These are phyloP conservation scores for Gorsachius magnificus DNA, from an alignment of 2,797 vertebrate species.

Conservation along the genomic window DNA sequence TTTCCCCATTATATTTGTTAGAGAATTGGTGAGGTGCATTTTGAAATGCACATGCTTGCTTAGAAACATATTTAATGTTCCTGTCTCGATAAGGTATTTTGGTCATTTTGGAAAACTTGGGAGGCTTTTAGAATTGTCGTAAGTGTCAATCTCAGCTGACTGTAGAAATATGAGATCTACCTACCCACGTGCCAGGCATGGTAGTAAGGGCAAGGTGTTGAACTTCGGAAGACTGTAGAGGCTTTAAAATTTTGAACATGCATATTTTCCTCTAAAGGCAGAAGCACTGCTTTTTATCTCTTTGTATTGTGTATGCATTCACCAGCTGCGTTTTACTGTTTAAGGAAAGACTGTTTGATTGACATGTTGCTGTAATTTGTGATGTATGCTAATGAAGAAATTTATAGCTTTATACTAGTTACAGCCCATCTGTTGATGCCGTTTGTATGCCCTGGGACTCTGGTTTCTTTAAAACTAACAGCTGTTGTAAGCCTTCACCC, in stretches of 20 bases:
- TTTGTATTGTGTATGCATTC: neutral
- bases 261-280: neutral
- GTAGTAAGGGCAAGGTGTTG: neutral
- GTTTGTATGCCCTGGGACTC: conserved; percentile 45
- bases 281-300: neutral
- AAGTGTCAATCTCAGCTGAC: neutral
- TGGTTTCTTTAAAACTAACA: conserved; percentile 37
- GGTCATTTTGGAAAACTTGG: neutral
- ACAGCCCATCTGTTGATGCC: conserved; percentile 48
- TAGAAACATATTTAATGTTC: neutral
- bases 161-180: neutral
- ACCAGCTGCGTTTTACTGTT: neutral
- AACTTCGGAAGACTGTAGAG: neutral
- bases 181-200: neutral
- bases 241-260: neutral
- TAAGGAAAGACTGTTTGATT: neutral
- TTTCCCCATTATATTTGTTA: neutral
- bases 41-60: neutral
- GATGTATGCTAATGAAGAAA: conserved; percentile 57
- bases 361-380: conserved; percentile 41
- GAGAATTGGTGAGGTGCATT: neutral
- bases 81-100: neutral
- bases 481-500: conserved; percentile 31
- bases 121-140: neutral
- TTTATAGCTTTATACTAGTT: conserved; percentile 49